Conservation (phyloP, 2,888 invertebrate genomes). For the Miltochrista miniata region DNA sequence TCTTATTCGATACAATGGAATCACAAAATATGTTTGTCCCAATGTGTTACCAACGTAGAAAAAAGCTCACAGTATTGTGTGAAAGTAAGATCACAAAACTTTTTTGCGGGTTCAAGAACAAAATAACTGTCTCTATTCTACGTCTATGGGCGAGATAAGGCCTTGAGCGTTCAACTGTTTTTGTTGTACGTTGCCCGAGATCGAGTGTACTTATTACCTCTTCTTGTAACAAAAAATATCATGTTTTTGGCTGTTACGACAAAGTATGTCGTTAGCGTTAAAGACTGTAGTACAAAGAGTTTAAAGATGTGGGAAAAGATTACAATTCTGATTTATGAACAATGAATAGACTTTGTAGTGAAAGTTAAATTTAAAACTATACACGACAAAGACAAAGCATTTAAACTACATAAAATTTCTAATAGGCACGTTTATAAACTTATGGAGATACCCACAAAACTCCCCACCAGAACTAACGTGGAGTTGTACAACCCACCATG, state of each 20-base stretch:
- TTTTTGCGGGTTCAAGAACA: conserved; percentile 17
- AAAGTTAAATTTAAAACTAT: too few relatives aligned
- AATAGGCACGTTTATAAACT: too few relatives aligned
- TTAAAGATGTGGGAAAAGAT: too few relatives aligned
- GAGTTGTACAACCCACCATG: too few relatives aligned
- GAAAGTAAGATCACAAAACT: conserved; percentile 15
- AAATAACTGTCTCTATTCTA: conserved; percentile 16
- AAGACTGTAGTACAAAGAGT: too few relatives aligned
- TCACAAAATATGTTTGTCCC: background rate
- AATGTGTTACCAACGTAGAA: conserved; percentile 13
- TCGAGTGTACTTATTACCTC: background rate
- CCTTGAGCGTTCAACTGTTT: conserved; percentile 21
- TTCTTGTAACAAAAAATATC: conserved; percentile 6
- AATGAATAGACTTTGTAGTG: too few relatives aligned
- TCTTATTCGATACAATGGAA: background rate
- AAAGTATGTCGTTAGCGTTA: too few relatives aligned
- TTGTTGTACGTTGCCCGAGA: conserved; percentile 5
- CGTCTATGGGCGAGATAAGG: conserved; percentile 9
- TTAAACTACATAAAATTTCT: too few relatives aligned
- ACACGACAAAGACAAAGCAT: too few relatives aligned
- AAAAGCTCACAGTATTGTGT: conserved; percentile 8
- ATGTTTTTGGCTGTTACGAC: background rate
- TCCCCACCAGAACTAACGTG: too few relatives aligned
- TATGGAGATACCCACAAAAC: too few relatives aligned
- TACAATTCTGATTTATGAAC: too few relatives aligned